Evolutionary conservation across 2,797 vertebrate species (phyloP).

Genomic region (Notoglanidium macrostoma): DNA sequence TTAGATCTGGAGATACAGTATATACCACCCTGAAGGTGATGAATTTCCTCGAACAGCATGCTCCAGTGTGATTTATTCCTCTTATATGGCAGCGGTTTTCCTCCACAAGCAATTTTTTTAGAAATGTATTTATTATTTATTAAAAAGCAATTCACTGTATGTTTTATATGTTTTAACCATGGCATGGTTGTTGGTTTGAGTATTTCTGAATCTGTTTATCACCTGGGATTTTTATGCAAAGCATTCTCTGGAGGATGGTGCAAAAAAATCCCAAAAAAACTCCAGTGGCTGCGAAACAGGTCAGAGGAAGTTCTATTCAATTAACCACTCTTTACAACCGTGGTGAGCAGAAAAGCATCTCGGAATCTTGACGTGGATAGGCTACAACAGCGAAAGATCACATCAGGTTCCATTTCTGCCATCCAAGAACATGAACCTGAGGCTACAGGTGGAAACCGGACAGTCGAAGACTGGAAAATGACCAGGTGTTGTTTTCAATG

Average conservation of each 20-base stretch:
- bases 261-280: background rate
- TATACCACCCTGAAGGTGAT: background rate
- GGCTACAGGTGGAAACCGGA: background rate
- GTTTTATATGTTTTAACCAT: background rate
- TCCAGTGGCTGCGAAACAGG: background rate
- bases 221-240: background rate
- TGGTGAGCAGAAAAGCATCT: background rate
- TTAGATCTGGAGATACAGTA: constrained; percentile 11
- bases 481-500: background rate
- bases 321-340: background rate
- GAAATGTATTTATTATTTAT: background rate
- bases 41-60: background rate
- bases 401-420: too few relatives aligned
- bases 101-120: background rate
- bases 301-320: background rate
- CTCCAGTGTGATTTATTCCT: background rate
- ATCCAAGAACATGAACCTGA: background rate
- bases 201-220: background rate
- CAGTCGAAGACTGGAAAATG: background rate
- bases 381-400: constrained; percentile 1
- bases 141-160: background rate
- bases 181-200: background rate
- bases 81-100: too few relatives aligned
- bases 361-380: background rate
- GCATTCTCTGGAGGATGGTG: background rate